These are phyloP conservation scores for Anguilla marmorata DNA, from an alignment of 2,797 vertebrate genomes.

Conservation along the genomic window DNA sequence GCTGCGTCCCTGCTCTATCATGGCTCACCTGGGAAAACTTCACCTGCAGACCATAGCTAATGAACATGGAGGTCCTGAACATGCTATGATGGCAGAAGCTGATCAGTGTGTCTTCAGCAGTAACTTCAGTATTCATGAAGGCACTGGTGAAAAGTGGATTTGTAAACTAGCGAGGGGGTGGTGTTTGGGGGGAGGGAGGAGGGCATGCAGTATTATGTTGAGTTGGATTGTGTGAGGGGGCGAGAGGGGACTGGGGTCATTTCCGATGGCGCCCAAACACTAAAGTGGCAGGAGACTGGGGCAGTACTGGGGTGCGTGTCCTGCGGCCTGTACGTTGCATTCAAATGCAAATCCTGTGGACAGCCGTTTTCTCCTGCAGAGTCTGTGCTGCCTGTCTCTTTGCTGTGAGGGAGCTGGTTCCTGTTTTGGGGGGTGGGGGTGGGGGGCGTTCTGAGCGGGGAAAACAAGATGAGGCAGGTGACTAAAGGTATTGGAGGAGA, in stretches of 20 bases:
- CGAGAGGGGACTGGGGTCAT: background rate
- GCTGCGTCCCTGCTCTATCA: background rate
- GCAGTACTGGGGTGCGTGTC: background rate
- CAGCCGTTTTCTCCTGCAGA: background rate
- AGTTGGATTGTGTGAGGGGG: background rate
- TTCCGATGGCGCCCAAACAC: background rate
- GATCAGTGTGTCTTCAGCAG: background rate
- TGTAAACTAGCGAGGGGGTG: background rate
- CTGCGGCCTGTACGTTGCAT: background rate
- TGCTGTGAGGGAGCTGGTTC: no score
- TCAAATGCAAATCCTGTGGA: background rate
- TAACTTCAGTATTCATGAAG: background rate
- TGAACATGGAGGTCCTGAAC: background rate
- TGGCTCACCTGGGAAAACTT: background rate
- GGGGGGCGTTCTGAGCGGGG: background rate
- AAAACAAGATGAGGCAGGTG: background rate
- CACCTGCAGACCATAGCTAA: background rate
- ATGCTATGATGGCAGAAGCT: background rate
- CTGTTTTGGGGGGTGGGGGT: background rate
- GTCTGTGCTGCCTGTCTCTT: background rate
- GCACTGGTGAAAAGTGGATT: background rate
- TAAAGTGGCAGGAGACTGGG: background rate
- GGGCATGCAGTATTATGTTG: slow-evolving; percentile 9
- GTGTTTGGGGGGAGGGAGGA: background rate
- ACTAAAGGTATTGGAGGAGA: background rate